phyloP scores from a whole-genome alignment of 2,797 vertebrate species.

The Centropyge bicolor region DNA sequence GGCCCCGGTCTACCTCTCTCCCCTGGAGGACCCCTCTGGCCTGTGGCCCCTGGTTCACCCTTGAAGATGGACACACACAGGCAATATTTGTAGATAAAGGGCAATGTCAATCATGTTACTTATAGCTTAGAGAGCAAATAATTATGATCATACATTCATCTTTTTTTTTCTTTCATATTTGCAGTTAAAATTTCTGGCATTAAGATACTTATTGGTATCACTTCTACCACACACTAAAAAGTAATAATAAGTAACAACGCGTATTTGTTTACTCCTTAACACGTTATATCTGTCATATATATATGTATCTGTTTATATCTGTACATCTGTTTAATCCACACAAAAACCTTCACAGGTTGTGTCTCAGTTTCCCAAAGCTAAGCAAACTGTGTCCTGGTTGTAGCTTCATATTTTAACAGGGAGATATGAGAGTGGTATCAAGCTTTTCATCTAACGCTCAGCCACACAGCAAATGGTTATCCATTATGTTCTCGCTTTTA shows the following conservation, averaged over 20 bases:
- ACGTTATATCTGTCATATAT: too few relatives aligned
- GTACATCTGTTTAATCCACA: too few relatives aligned
- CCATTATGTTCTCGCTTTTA: neutral
- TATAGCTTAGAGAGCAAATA: neutral
- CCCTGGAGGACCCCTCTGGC: constrained; percentile 90
- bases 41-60: constrained; percentile 91
- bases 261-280: too few relatives aligned
- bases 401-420: neutral
- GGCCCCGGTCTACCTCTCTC: constrained; percentile 93
- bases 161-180: too few relatives aligned
- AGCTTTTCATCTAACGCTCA: too few relatives aligned
- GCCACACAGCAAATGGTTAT: too few relatives aligned
- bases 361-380: neutral
- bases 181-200: neutral
- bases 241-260: too few relatives aligned
- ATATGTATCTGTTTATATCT: too few relatives aligned
- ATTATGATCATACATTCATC: neutral
- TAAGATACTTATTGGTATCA: neutral
- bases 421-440: neutral
- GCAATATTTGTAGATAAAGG: neutral
- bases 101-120: neutral
- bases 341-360: neutral
- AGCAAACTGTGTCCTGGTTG: neutral
- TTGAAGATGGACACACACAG: constrained; percentile 58
- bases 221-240: neutral